Conservation (phyloP, 2,113 vertebrate species). For the Azemiops feae region DNA sequence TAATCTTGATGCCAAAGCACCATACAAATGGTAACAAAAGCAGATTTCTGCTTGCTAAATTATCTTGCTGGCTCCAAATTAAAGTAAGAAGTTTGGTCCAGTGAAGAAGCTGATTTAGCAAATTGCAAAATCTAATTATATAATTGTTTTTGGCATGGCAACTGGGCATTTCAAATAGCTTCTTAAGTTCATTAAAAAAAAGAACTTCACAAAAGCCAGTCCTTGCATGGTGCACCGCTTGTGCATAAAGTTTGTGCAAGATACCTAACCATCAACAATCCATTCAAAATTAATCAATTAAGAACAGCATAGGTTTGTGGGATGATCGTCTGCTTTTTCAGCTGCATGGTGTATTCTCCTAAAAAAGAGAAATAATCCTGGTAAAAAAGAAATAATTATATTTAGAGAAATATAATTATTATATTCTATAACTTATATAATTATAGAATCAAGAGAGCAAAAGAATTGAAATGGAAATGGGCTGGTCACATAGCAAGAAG, state of each 20-base stretch:
- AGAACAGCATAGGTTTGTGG: not conserved
- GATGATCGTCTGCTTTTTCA: not conserved
- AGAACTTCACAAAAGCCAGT: not conserved
- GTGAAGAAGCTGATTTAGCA: accelerated
- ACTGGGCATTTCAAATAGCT: not conserved
- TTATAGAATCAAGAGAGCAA: not conserved
- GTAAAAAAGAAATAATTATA: not conserved
- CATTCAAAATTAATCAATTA: not conserved
- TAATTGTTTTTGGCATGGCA: not conserved
- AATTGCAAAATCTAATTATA: not conserved
- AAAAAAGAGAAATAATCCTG: not conserved
- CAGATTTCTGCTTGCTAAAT: not conserved
- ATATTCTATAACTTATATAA: too few relatives aligned
- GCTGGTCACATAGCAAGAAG: not conserved
- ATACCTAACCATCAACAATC: not conserved
- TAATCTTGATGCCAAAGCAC: constrained; percentile 50
- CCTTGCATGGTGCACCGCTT: not conserved
- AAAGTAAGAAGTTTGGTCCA: not conserved
- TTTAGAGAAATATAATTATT: not conserved
- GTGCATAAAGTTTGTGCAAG: not conserved
- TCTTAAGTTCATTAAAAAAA: not conserved
- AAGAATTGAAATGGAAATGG: not conserved
- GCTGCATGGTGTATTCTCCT: not conserved
- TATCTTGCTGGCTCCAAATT: not conserved
- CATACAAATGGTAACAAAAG: constrained; percentile 14